Base-by-base conservation (phyloP, 2,797 vertebrate genomes). In the Caiman crocodilus region DNA sequence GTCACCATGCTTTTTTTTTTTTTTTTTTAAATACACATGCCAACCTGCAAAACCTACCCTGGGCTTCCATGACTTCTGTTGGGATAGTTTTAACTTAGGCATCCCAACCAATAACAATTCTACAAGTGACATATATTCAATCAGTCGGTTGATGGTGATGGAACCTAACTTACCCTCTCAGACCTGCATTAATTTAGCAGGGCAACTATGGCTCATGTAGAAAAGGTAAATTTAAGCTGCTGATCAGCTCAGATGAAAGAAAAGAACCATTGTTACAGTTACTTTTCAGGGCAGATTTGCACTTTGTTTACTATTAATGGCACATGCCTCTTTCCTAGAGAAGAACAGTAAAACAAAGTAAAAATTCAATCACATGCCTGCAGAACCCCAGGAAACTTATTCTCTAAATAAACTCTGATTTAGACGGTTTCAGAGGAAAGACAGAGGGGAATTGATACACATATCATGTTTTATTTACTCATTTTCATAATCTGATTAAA, bases 101-200 rank as follows among this genome's bases (percentile, higher is more conserved):
- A 1, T 5, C 18, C 23, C 63, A 76, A 84, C 42, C 87, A 30
- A 74, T 92, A 92, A 90, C 96, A 85, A 69, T 83, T 42, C 61
- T 93, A 71, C 57, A 84, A 82, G 55, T 94, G 79, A 67, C 89
- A 87, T 28, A 35, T 83, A 90, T 83, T 86, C 87, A 85, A 94
- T 73, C 50, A 9, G 55, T 94, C 50, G 73, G 74, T 75, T 85
- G 7, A 78, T 69, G 69, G 64, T 90, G 79, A 58, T 59, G 65
- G 61, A 76, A 76, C 81, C 14, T 35, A 82, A 17, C 58, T 84
- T 23, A 28, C 60, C 8, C 0, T 2, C 21, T 1, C 18, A 88
- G 42, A 77, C 14, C 0, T 1, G 50, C 86, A 28, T 75, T 8
- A 12, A 64, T 74, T 15, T 7, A n/a, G 11, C 35, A 65, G 25